A percentile compares a stretch with the other conserved stretches of the same genome.
Conservation (phyloP, 1,140 invertebrate species). For the Cydia fagiglandana region DNA sequence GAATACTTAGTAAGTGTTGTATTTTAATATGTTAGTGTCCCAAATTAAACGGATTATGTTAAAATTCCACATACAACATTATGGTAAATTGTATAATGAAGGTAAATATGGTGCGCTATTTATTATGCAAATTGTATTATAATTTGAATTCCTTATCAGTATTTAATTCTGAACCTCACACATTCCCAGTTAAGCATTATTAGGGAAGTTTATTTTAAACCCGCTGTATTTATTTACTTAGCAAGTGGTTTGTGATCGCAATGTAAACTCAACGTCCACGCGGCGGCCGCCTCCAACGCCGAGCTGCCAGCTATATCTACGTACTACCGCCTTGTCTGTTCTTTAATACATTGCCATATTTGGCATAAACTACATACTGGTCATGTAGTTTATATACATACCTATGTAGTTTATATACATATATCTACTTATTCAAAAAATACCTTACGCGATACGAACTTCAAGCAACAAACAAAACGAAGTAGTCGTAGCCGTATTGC, state of each 20-base stretch:
- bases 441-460: too few species aligned
- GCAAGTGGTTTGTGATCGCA: slow-evolving; percentile 74
- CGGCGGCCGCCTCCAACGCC: slow-evolving; percentile 35
- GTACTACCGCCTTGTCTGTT: neutral
- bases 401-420: too few species aligned
- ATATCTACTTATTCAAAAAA: too few species aligned
- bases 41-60: slow-evolving; percentile 17
- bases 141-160: slow-evolving; percentile 35
- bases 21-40: neutral
- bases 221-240: slow-evolving; percentile 73
- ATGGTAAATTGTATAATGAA: slow-evolving; percentile 1
- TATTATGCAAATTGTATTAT: slow-evolving; percentile 9
- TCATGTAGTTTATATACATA: too few species aligned
- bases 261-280: slow-evolving; percentile 58
- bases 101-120: slow-evolving; percentile 1
- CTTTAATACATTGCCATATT: neutral
- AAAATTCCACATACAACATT: neutral
- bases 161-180: slow-evolving; percentile 60
- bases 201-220: slow-evolving; percentile 73
- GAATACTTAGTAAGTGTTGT: neutral
- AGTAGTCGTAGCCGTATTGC: too few species aligned
- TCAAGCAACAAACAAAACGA: too few species aligned
- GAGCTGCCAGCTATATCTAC: slow-evolving; percentile 34
- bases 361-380: too few species aligned
- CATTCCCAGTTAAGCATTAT: slow-evolving; percentile 71